These are phyloP conservation scores for Dolomedes plantarius DNA, from an alignment of 2,888 invertebrate genomes.

Conservation along the genomic window DNA sequence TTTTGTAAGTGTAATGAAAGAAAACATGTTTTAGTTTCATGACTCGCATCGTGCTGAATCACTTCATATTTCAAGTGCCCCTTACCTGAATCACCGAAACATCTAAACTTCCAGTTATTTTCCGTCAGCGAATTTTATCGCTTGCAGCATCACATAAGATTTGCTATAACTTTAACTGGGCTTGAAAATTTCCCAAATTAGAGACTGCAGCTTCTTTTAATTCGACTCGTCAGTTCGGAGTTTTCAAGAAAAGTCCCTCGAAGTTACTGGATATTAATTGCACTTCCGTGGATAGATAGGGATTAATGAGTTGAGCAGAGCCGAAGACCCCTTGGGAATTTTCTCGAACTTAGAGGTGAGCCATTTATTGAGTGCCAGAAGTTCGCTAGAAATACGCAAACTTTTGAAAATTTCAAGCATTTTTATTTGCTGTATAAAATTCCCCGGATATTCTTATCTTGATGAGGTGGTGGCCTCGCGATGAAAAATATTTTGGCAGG, in stretches of 20 bases:
- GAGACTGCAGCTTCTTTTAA: neutral
- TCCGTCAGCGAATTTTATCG: neutral
- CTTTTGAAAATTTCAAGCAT: neutral
- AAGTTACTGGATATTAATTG: conserved; percentile 9
- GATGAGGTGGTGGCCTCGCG: too few relatives aligned
- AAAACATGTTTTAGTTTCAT: too few relatives aligned
- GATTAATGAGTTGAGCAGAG: conserved; percentile 22
- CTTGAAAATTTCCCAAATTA: neutral
- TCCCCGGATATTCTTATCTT: too few relatives aligned
- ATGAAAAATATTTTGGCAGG: too few relatives aligned
- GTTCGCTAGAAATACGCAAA: neutral
- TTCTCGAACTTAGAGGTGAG: neutral
- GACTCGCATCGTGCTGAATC: too few relatives aligned
- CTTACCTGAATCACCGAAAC: too few relatives aligned
- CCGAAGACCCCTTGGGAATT: neutral
- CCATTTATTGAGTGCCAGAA: neutral
- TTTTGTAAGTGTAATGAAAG: too few relatives aligned
- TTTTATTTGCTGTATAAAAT: too few relatives aligned
- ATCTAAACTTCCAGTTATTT: neutral
- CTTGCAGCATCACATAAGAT: neutral
- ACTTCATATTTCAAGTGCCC: too few relatives aligned
- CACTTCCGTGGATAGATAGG: neutral
- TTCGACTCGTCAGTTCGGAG: neutral
- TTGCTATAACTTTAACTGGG: neutral
- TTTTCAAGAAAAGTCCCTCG: neutral